Percentiles rank a stretch among this genome's conserved stretches.
These are phyloP conservation scores for Drosophila santomea DNA, from an alignment of 1,140 invertebrate genomes.

Conservation along the genomic window DNA sequence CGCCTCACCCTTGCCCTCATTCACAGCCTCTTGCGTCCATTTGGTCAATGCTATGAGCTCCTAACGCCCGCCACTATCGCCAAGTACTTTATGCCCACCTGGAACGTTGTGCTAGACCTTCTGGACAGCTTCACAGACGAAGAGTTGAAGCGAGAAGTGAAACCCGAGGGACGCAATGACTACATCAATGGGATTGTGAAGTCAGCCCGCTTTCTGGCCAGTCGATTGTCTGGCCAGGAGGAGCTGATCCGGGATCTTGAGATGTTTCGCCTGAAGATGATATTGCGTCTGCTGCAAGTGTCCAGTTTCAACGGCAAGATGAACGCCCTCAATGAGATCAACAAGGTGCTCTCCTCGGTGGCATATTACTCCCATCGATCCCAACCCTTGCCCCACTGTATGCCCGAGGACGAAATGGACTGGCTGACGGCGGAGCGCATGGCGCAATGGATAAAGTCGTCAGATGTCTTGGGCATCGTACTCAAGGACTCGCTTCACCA, in stretches of 20 bases:
- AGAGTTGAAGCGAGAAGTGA: constrained; percentile 98
- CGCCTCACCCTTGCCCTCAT: constrained; percentile 91
- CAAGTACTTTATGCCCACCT: constrained; percentile 96
- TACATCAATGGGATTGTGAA: constrained; percentile 95
- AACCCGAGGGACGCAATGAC: constrained; percentile 97
- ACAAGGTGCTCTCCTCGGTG: constrained; percentile 97
- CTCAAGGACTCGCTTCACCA: constrained; percentile 98
- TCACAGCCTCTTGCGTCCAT: constrained; percentile 94
- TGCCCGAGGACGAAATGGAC: constrained; percentile 91
- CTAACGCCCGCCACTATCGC: constrained; percentile 95
- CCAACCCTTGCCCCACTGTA: constrained; percentile 85
- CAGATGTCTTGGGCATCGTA: constrained; percentile 97
- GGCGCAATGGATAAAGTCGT: constrained; percentile 99
- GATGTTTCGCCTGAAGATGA: constrained; percentile 98
- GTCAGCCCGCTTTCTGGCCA: constrained; percentile 94
- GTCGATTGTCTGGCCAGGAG: constrained; percentile 91
- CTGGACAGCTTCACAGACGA: constrained; percentile 98
- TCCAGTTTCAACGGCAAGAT: constrained; percentile 99
- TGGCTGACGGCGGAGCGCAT: constrained; percentile 97
- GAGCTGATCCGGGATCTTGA: constrained; percentile 95
- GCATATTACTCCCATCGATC: constrained; percentile 93
- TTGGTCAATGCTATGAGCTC: constrained; percentile 96
- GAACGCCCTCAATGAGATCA: constrained; percentile 99
- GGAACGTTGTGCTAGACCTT: constrained; percentile 96
- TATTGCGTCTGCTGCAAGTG: constrained; percentile 96